Evolutionary conservation across 2,797 vertebrate species (phyloP).

Genomic region (Gorsachius magnificus): DNA sequence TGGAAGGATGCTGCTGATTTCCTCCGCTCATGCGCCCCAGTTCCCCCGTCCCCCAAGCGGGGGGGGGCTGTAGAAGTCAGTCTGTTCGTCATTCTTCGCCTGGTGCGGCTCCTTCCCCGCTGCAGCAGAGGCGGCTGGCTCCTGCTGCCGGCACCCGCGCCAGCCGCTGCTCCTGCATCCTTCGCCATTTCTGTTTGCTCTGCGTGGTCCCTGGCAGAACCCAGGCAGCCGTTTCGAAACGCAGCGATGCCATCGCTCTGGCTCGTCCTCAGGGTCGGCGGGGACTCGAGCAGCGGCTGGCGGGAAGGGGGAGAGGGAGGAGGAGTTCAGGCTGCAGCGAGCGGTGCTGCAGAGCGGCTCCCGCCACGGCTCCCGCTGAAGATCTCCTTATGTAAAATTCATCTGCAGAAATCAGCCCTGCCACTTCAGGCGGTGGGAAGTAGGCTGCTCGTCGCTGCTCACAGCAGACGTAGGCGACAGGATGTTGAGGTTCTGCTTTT

Average conservation of each 20-base stretch:
- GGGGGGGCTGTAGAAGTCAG: not conserved
- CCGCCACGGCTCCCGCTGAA: not conserved
- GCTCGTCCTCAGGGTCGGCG: not conserved
- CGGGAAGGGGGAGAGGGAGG: not conserved
- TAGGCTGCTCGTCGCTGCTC: not conserved
- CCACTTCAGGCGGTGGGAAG: not conserved
- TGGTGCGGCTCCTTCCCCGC: not conserved
- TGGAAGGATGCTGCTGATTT: not conserved
- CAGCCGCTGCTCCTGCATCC: not conserved
- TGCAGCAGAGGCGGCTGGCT: not conserved
- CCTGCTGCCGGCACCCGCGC: not conserved
- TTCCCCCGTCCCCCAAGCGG: not conserved
- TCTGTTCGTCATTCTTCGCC: accelerated
- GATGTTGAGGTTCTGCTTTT: conserved; percentile 26
- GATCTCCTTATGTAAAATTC: conserved; percentile 27
- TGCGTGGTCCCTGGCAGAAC: not conserved
- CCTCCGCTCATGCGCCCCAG: not conserved
- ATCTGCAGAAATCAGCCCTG: conserved; percentile 3
- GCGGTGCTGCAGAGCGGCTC: not conserved
- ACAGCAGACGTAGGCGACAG: not conserved
- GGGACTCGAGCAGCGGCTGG: not conserved
- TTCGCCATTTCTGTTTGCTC: accelerated
- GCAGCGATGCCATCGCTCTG: accelerated
- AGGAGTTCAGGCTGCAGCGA: not conserved
- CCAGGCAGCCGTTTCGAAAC: too few species aligned